Conservation (phyloP, 2,888 invertebrate species). For the Geophilus truncorum region DNA sequence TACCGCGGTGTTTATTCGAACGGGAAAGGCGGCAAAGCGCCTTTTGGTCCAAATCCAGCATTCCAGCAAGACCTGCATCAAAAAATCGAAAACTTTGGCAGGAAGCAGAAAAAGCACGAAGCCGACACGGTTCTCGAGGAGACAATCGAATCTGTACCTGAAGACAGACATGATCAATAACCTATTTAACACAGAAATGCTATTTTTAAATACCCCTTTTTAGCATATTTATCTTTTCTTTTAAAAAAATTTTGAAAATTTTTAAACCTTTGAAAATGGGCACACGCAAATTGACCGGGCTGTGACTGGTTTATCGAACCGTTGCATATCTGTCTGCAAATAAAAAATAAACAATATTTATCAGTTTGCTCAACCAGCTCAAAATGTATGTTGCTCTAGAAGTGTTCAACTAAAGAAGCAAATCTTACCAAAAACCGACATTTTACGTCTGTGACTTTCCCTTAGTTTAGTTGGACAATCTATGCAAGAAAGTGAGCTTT, state of each 20-base stretch:
- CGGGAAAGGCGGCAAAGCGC: slow-evolving; percentile 5
- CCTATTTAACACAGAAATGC: background rate
- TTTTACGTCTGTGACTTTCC: too few species aligned
- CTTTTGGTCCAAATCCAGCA: slow-evolving; percentile 34
- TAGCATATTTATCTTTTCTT: background rate
- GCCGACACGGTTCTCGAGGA: background rate
- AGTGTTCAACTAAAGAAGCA: too few species aligned
- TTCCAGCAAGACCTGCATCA: slow-evolving; percentile 35
- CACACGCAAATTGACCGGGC: background rate
- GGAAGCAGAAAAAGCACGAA: slow-evolving; percentile 22
- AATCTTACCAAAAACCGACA: too few species aligned
- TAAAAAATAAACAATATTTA: too few species aligned
- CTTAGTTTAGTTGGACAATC: too few species aligned
- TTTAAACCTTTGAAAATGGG: background rate
- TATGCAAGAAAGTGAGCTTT: too few species aligned
- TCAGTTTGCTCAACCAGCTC: background rate
- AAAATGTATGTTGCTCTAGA: too few species aligned
- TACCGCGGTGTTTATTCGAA: slow-evolving; percentile 25
- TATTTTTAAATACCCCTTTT: background rate
- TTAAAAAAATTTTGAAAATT: too few species aligned
- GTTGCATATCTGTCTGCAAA: too few species aligned
- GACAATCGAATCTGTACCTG: background rate
- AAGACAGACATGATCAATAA: background rate
- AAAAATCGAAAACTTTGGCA: slow-evolving; percentile 34
- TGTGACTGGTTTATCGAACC: background rate